A percentile compares a stretch with the other conserved stretches of the same genome.
Evolutionary conservation across 2,888 invertebrate genomes (phyloP).

Genomic region (Apamea crenata): DNA sequence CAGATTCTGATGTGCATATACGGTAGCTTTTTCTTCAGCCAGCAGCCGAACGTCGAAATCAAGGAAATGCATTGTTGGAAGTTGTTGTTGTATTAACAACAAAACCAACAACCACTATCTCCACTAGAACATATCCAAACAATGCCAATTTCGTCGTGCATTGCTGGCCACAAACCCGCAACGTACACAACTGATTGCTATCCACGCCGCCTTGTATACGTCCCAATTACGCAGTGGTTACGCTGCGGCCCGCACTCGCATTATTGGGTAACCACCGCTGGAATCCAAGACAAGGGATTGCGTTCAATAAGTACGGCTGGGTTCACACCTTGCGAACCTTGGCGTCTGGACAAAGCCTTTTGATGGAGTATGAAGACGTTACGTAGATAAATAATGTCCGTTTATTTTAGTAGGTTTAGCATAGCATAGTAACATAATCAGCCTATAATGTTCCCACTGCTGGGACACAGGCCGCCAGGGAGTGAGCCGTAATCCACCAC

Average conservation of each 20-base stretch:
- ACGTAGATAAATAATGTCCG: too few relatives aligned
- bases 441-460: too few relatives aligned
- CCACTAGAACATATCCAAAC: background rate
- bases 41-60: background rate
- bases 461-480: too few relatives aligned
- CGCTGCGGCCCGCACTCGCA: slow-evolving; percentile 29
- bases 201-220: slow-evolving; percentile 48
- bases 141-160: slow-evolving; percentile 36
- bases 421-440: too few relatives aligned
- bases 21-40: background rate
- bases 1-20: too few relatives aligned
- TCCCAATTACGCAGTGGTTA: slow-evolving; percentile 56
- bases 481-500: too few relatives aligned
- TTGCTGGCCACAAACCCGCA: slow-evolving; percentile 30
- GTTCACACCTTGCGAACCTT: background rate
- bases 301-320: background rate
- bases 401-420: too few relatives aligned
- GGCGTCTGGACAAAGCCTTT: background rate
- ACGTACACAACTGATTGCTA: slow-evolving; percentile 30
- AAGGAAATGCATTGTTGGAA: background rate
- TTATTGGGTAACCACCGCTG: slow-evolving; percentile 44
- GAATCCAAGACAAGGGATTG: slow-evolving; percentile 41
- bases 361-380: too few relatives aligned
- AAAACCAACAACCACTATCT: background rate
- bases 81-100: background rate